These are phyloP conservation scores for Lasioglossum figueresi DNA, from an alignment of 2,888 invertebrate species.

Conservation along the genomic window DNA sequence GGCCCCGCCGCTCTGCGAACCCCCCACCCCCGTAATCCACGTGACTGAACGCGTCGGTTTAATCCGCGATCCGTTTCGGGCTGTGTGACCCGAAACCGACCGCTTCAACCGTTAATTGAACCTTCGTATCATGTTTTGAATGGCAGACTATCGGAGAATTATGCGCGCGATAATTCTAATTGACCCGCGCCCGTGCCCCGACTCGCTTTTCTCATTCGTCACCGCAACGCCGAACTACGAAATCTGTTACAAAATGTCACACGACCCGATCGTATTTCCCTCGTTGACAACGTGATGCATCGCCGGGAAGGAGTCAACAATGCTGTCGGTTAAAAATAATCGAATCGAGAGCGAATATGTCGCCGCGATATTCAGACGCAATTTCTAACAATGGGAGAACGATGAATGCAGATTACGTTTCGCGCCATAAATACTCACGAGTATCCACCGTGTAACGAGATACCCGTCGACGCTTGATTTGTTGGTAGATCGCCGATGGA, in stretches of 20 bases:
- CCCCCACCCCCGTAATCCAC: background rate
- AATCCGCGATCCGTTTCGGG: slow-evolving; percentile 1
- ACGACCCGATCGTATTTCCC: background rate
- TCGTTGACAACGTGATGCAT: background rate
- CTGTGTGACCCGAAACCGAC: background rate
- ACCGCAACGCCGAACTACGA: background rate
- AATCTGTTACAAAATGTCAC: background rate
- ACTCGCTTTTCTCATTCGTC: background rate
- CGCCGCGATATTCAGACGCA: slow-evolving; percentile 6
- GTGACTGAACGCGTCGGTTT: background rate
- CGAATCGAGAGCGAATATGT: slow-evolving; percentile 21
- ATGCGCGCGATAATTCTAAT: background rate
- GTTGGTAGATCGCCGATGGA: slow-evolving; percentile 29
- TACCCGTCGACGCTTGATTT: slow-evolving; percentile 55
- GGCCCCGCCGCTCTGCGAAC: background rate
- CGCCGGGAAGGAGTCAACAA: background rate
- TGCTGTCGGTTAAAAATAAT: background rate
- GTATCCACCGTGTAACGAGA: slow-evolving; percentile 49
- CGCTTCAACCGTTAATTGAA: background rate
- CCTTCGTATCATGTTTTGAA: background rate
- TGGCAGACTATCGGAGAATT: background rate
- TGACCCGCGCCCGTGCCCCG: background rate
- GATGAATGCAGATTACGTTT: slow-evolving; percentile 28
- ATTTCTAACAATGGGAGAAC: slow-evolving; percentile 26
- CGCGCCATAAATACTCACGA: slow-evolving; percentile 37